Evolutionary conservation across 2,797 vertebrate genomes (phyloP), one percentile per base, ranked within the genome.

Genomic region (Apogon hyalosoma): DNA sequence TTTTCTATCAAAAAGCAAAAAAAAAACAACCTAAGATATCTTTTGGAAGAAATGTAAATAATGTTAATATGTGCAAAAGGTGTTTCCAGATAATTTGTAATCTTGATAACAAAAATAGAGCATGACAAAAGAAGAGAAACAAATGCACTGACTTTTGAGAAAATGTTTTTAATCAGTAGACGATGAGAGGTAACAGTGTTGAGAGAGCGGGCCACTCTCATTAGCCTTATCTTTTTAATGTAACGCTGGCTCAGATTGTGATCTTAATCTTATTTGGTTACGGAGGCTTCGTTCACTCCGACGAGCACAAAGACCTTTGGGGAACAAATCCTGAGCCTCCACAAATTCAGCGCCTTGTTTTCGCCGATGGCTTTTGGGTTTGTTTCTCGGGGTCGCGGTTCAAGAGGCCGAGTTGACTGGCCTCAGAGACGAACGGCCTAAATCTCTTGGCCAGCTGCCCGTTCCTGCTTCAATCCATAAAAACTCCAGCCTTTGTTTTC

Each of bases 211-310:
- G 75, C 54, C 39, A 6, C 59, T 81, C 74, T 87, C 78, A 82
- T 90, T 88, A 85, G 80, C 53, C 73, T 79, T 80, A 82, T 86
- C 85, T 81, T 48, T 61, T 55, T 63, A 83, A 79, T 56, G 64
- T 80, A 24, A 86, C 79, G 1, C 54, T 13, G 65, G 45, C 78
- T 78, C 72, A 83, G 82, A 90, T 90, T 78, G 63, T 3, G 70
- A 88, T 92, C 88, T 90, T 89, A 86, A 92, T 90, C 88, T 90
- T 78, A 89, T 90, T 90, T 87, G 86, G 80, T 83, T 83, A 86
- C 61, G 70, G 79, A 87, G 78, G 82, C 77, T 79, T 67, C 51
- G 59, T 64, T 82, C 69, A 38, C 66, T 64, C 55, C 33, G 39
- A 73, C 33, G 39, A 73, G 55, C 83, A 77, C 67, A 65, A 81